Base-by-base conservation (phyloP, 2,113 vertebrate species). In the Phoxinus phoxinus region DNA sequence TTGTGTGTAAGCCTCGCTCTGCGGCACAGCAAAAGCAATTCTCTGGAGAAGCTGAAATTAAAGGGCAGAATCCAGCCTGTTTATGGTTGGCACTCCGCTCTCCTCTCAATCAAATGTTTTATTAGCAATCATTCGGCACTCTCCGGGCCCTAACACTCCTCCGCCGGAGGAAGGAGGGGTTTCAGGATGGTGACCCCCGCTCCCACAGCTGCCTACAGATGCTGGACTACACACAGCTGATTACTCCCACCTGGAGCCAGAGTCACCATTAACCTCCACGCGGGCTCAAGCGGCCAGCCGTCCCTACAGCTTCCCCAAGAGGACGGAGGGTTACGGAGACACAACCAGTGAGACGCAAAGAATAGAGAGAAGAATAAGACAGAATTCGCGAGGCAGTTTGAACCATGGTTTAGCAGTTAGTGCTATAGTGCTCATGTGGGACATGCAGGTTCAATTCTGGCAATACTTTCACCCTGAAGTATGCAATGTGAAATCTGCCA, bases 31-130 rank as follows among this genome's bases (percentile, higher is more conserved):
- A 91, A 92, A 94, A 94, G 86, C 94, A 94, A 94, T 95, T 94
- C 93, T 94, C 92, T 83, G 89, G 92, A 91, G 92, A 92, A 85
- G 92, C 92, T 61, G 82, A 93, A 95, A 95, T 95, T 95, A 95
- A 95, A 95, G 93, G 93, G 93, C 92, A 94, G 91, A 94, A 94
- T 94, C 89, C 90, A 91, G 92, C 89, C 92, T 91, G 93, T 93
- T 95, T 94, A 94, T 94, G 91, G 92, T 91, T 91, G 91, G 89
- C 92, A 92, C 92, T 90, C 89, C 90, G 87, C 91, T 89, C 92
- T 92, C 88, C 92, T 94, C 93, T 95, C 94, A 94, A 95, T 94
- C 94, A 95, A 93, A 94, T 89, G 92, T 94, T 95, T 95, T 94
- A 95, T 94, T 95, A 93, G 93, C 94, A 94, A 94, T 95, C 92